Conservation (phyloP, 2,113 vertebrate species). For the Micronycteris hirsuta region DNA sequence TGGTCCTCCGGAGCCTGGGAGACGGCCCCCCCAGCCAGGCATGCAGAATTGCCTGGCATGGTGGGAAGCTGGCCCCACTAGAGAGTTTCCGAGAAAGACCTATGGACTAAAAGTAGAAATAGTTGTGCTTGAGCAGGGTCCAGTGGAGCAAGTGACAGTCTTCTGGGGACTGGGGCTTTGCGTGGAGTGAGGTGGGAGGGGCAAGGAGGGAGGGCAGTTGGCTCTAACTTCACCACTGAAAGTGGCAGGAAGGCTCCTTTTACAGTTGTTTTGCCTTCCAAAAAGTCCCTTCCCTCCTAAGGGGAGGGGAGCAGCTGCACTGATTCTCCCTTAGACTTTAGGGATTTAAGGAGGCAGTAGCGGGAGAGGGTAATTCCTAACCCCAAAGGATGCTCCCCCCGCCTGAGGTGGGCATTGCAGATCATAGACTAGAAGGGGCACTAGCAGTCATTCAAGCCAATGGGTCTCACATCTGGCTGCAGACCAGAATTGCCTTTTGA, state of each 20-base stretch:
- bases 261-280: background rate
- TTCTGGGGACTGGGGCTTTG: background rate
- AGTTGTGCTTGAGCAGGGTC: background rate
- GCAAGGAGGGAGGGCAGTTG: background rate
- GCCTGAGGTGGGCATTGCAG: fast-evolving
- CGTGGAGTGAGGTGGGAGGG: background rate
- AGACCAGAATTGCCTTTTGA: constrained; percentile 8
- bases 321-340: background rate
- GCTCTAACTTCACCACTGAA: background rate
- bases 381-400: background rate
- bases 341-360: background rate
- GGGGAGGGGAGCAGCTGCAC: background rate
- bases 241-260: background rate
- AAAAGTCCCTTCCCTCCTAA: background rate
- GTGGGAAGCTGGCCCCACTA: background rate
- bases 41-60: background rate
- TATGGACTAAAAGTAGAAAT: background rate
- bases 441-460: background rate
- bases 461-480: background rate
- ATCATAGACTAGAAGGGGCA: background rate
- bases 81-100: background rate
- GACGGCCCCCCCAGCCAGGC: background rate
- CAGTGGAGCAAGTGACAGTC: background rate
- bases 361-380: background rate
- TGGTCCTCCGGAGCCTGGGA: background rate